These are phyloP conservation scores for Spea multiplicata DNA, from an alignment of 2,113 vertebrate genomes.

Conservation along the genomic window DNA sequence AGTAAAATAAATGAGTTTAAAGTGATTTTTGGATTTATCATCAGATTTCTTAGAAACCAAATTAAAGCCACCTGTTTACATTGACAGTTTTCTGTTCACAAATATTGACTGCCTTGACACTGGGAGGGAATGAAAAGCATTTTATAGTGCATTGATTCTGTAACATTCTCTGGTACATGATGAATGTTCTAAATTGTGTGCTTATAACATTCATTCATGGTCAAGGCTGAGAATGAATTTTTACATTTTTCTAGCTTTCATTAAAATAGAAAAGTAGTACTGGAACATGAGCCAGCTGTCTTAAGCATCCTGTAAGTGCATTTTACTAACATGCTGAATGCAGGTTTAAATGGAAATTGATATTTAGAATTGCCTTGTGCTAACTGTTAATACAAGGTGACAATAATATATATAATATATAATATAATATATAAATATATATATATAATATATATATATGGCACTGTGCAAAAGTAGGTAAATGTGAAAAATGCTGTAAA, in stretches of 20 bases:
- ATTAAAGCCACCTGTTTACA: not conserved
- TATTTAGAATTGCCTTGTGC: constrained; percentile 27
- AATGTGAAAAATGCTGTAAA: too few relatives aligned
- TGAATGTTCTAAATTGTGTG: constrained; percentile 25
- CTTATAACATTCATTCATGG: constrained; percentile 32
- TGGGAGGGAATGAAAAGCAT: constrained; percentile 5
- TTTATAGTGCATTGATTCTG: constrained; percentile 8
- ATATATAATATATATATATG: too few relatives aligned
- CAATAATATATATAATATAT: too few relatives aligned
- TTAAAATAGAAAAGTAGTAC: not conserved
- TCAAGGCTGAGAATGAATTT: constrained; percentile 18
- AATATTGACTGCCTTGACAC: not conserved
- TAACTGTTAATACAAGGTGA: not conserved
- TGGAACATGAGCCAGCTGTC: constrained; percentile 30
- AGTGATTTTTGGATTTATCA: not conserved
- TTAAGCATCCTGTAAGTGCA: constrained; percentile 12
- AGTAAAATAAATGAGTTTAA: not conserved
- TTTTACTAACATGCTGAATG: constrained; percentile 22
- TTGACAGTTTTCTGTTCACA: constrained; percentile 11
- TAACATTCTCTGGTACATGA: constrained; percentile 17
- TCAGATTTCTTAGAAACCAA: not conserved
- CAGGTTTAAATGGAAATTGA: constrained; percentile 25
- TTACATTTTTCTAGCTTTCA: constrained; percentile 1
- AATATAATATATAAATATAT: too few relatives aligned
- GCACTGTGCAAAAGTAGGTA: too few relatives aligned